Evolutionary conservation across 2,113 vertebrate species (phyloP).

Genomic region (Eudyptes chrysolophus): DNA sequence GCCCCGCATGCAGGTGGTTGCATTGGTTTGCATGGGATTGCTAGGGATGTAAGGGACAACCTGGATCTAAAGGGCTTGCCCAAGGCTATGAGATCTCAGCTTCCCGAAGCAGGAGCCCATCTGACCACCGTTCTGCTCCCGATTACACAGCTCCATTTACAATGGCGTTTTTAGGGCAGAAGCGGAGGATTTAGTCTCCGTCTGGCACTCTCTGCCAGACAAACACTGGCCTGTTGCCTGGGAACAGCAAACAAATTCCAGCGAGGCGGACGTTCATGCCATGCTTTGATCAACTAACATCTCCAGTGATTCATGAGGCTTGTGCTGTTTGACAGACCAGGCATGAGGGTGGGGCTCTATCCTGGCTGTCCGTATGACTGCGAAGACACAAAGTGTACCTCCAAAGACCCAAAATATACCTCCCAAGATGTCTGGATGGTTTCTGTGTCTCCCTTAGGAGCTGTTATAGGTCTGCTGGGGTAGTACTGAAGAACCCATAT

Average conservation of each 20-base stretch:
- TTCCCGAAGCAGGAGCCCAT: not conserved
- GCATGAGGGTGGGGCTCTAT: not conserved
- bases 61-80: not conserved
- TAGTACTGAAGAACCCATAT: fast-evolving
- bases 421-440: not conserved
- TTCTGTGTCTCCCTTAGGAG: not conserved
- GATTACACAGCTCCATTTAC: not conserved
- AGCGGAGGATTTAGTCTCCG: not conserved
- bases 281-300: not conserved
- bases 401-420: not conserved
- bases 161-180: not conserved
- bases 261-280: fast-evolving
- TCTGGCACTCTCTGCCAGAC: not conserved
- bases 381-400: not conserved
- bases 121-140: not conserved
- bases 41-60: not conserved
- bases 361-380: fast-evolving
- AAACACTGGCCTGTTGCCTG: not conserved
- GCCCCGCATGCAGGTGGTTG: fast-evolving
- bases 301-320: not conserved
- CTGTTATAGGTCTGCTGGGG: not conserved
- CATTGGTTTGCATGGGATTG: not conserved
- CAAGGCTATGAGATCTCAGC: not conserved
- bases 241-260: slow-evolving; percentile 4
- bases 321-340: not conserved